phyloP scores from a whole-genome alignment of 2,797 vertebrate species.

The Lepidocolaptes lacrymiger region DNA sequence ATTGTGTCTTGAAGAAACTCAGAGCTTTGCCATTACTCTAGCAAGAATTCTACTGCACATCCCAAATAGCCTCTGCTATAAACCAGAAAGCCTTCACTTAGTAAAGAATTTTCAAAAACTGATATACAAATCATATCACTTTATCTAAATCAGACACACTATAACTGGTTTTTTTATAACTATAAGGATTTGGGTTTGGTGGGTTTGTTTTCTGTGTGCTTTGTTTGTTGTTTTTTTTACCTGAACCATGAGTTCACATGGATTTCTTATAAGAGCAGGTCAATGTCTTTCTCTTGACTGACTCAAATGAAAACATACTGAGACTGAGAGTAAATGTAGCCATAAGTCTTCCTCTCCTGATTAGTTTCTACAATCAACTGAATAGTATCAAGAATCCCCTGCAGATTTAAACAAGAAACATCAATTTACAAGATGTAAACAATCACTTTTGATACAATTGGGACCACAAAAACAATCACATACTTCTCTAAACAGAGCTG shows the following conservation, averaged over 20 bases:
- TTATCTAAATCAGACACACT: background rate
- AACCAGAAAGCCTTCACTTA: background rate
- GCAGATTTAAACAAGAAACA: constrained; percentile 1
- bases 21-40: background rate
- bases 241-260: background rate
- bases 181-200: background rate
- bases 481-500: background rate
- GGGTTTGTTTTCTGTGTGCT: accelerated
- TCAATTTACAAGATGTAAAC: background rate
- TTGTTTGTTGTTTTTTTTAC: background rate
- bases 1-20: background rate
- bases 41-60: background rate
- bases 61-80: background rate
- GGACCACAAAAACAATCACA: background rate
- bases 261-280: background rate
- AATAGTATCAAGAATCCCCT: constrained; percentile 6
- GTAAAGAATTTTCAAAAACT: background rate
- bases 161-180: background rate
- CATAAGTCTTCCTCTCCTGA: background rate
- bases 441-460: background rate
- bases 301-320: background rate
- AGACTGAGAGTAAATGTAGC: background rate
- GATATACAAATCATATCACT: background rate
- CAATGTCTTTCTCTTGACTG: background rate
- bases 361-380: background rate